Conservation (phyloP, 2,888 invertebrate species). For the Lasius platythorax region DNA sequence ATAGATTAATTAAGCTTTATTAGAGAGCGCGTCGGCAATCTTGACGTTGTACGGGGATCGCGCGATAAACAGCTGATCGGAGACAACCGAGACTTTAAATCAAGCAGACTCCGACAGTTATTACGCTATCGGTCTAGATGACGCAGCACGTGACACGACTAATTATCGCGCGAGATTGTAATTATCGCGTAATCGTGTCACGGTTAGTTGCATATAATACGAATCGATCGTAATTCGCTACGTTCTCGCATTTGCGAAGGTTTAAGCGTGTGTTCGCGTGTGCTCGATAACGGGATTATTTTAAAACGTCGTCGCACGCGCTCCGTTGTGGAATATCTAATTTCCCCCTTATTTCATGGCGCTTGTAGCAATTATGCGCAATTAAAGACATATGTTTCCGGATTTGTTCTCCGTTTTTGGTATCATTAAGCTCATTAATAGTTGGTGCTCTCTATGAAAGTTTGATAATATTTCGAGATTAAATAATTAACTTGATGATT, state of each 20-base stretch:
- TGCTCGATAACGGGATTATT: constrained; percentile 31
- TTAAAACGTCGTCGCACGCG: constrained; percentile 18
- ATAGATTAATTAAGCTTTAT: constrained; percentile 28
- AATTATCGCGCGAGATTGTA: constrained; percentile 38
- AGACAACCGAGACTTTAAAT: constrained; percentile 35
- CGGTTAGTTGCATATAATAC: constrained; percentile 8
- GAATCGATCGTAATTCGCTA: constrained; percentile 32
- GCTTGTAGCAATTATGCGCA: background rate
- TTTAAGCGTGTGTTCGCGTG: constrained; percentile 17
- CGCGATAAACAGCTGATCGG: background rate
- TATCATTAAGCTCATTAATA: constrained; percentile 31
- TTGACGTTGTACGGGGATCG: background rate
- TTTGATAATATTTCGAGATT: background rate
- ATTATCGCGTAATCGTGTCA: constrained; percentile 37
- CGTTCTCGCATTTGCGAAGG: background rate
- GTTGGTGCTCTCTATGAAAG: background rate
- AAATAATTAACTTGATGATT: background rate
- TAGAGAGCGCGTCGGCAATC: background rate
- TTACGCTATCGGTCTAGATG: constrained; percentile 26
- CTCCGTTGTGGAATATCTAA: background rate
- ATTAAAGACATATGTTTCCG: constrained; percentile 15
- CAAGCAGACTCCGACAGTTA: background rate
- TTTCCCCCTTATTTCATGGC: constrained; percentile 11
- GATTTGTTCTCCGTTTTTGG: background rate
- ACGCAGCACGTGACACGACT: constrained; percentile 26